phyloP scores from a whole-genome alignment of 2,113 vertebrate species.

The Poeciliopsis prolifica region DNA sequence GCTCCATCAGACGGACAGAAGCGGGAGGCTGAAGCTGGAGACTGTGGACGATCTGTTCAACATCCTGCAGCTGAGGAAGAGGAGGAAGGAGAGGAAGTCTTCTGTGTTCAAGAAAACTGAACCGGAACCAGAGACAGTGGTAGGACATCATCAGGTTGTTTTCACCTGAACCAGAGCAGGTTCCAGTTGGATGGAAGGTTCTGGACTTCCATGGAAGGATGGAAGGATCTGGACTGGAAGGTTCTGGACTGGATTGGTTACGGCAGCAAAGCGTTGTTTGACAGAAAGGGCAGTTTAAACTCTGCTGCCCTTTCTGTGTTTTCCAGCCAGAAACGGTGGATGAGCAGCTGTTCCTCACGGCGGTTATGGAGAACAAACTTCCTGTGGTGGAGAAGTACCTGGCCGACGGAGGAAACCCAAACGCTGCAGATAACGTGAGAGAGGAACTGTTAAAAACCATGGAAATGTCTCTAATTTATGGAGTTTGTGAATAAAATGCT shows the following conservation, averaged over 20 bases:
- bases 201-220: too few relatives aligned
- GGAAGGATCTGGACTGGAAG: too few relatives aligned
- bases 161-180: too few relatives aligned
- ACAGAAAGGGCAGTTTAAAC: too few relatives aligned
- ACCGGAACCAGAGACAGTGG: conserved; percentile 82
- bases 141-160: conserved; percentile 63
- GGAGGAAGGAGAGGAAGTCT: conserved; percentile 87
- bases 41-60: conserved; percentile 93
- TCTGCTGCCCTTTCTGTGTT: neutral
- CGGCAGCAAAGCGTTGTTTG: too few relatives aligned
- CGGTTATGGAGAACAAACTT: conserved; percentile 81
- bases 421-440: conserved; percentile 80
- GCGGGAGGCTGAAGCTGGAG: conserved; percentile 89
- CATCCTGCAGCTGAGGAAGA: conserved; percentile 93
- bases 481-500: neutral
- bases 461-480: too few relatives aligned
- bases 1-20: conserved; percentile 76
- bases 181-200: too few relatives aligned
- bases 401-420: conserved; percentile 78
- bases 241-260: too few relatives aligned
- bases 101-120: conserved; percentile 79
- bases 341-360: conserved; percentile 76
- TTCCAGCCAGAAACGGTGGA: conserved; percentile 77
- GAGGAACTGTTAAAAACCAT: too few relatives aligned
- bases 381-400: conserved; percentile 83